phyloP scores from a whole-genome alignment of 2,113 vertebrate genomes.

The Daboia siamensis region DNA sequence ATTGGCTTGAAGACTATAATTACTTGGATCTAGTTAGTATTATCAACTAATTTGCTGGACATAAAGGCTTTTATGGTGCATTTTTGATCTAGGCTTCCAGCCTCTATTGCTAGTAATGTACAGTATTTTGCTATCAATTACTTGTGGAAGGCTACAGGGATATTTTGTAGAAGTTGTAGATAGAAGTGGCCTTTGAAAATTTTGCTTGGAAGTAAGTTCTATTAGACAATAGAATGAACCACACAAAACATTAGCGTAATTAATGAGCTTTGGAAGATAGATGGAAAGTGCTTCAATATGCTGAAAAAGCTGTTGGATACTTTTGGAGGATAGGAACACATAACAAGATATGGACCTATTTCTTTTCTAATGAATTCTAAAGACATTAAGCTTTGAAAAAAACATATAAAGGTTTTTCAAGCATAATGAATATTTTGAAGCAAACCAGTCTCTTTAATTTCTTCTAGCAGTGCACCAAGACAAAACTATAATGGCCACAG shows the following conservation, averaged over 20 bases:
- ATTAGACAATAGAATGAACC: background rate
- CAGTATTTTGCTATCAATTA: background rate
- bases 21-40: background rate
- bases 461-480: background rate
- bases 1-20: background rate
- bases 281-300: background rate
- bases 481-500: background rate
- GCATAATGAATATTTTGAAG: background rate
- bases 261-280: constrained; percentile 1
- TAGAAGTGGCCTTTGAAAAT: background rate
- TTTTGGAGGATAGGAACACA: background rate
- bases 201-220: background rate
- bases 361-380: background rate
- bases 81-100: background rate
- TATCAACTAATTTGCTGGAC: background rate
- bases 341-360: constrained; percentile 3
- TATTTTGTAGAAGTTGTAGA: background rate
- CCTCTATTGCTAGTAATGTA: constrained; percentile 6
- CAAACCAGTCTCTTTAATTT: background rate
- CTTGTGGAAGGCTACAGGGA: background rate
- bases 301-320: background rate
- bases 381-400: background rate
- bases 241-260: constrained; percentile 21
- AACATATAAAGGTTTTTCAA: background rate
- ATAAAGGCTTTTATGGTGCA: background rate